Percentiles rank a stretch among this genome's conserved stretches.
Conservation (phyloP, 2,797 vertebrate species). For the Ptychobarbus kaznakovi region DNA sequence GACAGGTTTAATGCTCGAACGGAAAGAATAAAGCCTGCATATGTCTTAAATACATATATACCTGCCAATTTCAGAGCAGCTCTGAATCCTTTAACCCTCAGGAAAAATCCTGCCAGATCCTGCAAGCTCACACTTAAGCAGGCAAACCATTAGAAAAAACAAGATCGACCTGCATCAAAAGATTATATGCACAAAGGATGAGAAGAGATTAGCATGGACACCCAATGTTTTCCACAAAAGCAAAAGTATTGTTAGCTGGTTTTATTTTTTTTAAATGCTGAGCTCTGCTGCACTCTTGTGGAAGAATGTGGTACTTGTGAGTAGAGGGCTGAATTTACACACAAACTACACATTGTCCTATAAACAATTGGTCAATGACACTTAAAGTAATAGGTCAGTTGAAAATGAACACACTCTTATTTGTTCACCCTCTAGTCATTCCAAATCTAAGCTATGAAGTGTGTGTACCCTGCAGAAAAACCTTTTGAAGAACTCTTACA, state of each 20-base stretch:
- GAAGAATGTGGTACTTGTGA: background rate
- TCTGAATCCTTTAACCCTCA: slow-evolving; percentile 9
- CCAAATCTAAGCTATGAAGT: background rate
- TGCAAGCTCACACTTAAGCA: background rate
- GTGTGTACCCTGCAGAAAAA: background rate
- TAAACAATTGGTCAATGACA: background rate
- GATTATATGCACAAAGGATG: background rate
- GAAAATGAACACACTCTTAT: background rate
- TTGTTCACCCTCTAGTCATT: background rate
- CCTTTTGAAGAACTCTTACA: background rate
- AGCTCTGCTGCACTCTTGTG: slow-evolving; percentile 62
- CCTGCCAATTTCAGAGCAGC: background rate
- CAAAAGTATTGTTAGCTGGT: background rate
- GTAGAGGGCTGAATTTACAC: background rate
- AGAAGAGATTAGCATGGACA: background rate
- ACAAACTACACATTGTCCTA: background rate
- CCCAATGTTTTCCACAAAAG: background rate
- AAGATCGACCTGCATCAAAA: background rate
- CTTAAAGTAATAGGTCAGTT: background rate
- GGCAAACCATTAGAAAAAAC: background rate
- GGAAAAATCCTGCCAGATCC: background rate
- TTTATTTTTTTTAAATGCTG: background rate
- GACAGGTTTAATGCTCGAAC: slow-evolving; percentile 23
- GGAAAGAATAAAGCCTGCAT: slow-evolving; percentile 19
- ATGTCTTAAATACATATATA: background rate